These are phyloP conservation scores for Protosalanx chinensis DNA, from an alignment of 2,797 vertebrate species.

Conservation along the genomic window DNA sequence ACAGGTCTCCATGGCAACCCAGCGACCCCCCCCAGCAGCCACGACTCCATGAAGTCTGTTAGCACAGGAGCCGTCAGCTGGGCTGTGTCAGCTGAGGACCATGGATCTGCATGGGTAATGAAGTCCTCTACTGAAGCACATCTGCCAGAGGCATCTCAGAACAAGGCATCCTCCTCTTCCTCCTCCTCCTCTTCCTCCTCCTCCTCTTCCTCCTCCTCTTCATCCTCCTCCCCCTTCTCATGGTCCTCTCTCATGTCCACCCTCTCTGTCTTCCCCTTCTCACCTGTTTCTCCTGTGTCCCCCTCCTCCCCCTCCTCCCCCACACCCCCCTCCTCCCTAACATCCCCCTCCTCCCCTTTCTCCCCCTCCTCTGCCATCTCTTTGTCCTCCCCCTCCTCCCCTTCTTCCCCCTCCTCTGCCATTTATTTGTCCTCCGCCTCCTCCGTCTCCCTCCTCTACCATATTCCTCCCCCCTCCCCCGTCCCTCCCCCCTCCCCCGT, in stretches of 20 bases:
- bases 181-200: no score
- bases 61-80: background rate
- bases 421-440: background rate
- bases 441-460: background rate
- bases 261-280: background rate
- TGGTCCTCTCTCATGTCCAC: no score
- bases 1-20: slow-evolving; percentile 39
- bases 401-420: background rate
- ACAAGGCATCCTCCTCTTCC: background rate
- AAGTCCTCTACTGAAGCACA: background rate
- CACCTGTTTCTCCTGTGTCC: background rate
- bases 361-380: background rate
- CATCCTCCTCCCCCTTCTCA: background rate
- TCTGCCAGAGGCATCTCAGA: background rate
- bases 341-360: background rate
- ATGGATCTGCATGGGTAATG: background rate
- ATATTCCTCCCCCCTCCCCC: no score
- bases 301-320: background rate
- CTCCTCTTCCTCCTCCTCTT: background rate
- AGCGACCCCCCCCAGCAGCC: background rate
- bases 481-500: slow-evolving; percentile 34
- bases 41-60: background rate
- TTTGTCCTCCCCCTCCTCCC: background rate
- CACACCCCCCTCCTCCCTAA: background rate
- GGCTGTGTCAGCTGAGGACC: background rate